Evolutionary conservation across 2,797 vertebrate genomes (phyloP), one percentile per base, ranked within the genome.

Genomic region (Acanthurus tractus): DNA sequence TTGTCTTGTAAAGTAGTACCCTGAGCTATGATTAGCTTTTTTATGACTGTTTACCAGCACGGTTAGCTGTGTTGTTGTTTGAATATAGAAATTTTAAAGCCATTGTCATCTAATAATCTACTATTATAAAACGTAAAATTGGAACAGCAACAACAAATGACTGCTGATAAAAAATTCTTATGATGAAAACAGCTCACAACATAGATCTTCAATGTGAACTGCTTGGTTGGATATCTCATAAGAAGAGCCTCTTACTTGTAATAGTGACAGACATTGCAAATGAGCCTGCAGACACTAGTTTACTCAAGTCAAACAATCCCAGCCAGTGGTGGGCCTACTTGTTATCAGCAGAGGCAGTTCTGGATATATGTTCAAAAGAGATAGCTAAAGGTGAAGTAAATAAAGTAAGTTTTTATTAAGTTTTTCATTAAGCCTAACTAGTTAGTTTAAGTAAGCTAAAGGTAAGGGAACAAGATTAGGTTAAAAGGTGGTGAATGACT

Each of bases 31-130:
- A 76, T 81, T 64, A 81, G 13, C 50, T 48, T 63, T 40, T 85
- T 86, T 42, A 84, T 82, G 70, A 64, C 63, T 58, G 52, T 80
- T 78, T 79, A 64, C 56, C 52, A 23, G 46, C 42, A 14, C 2
- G 11, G 18, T 17, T 66, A 29, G 38, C 49, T 57, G 59, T 63
- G 29, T 68, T 69, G 38, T 73, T 81, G 50, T 82, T 70, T 10
- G 15, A 61, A n/a, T 45, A 18, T 52, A 42, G 15, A 73, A 17
- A 50, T 44, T 65, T 63, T 22, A 44, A 57, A 29, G 10, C 9
- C 22, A 82, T 40, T 40, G 38, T 40, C 38, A 46, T 22, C 38
- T 4, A 74, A 6, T 54, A 45, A 64, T 2, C 20, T 17, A 46
- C 38, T n/a, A 50, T 71, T 44, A 17, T 61, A 42, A 44, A 54